Base-by-base conservation (phyloP, 2,113 vertebrate genomes). In the Malurus cyaneus region DNA sequence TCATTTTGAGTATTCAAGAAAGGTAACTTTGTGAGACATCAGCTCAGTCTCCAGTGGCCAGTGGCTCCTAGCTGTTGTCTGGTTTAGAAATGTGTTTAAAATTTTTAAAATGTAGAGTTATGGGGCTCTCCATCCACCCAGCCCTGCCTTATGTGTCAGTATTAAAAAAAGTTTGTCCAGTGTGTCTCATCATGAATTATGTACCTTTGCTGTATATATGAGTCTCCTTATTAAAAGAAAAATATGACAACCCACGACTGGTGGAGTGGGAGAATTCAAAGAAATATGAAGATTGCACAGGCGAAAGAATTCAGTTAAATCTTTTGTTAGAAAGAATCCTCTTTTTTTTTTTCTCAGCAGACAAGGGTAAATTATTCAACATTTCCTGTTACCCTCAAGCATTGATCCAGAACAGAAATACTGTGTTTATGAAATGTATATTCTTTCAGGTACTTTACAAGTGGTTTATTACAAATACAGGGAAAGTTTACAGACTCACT, bases 351-450 rank as follows among this genome's bases (percentile, higher is more conserved):
- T 91, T 86, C 46, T 80, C 32, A 64, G 80, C 39, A 66, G 46
- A 32, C 49, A 56, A 83, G 39, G 28, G 41, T 77, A 71, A 69
- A 54, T 80, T 86, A 70, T 56, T 86, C 39, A 60, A 5, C 28
- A 86, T 80, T 31, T 12, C 9, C 44, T 0, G 0, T 86, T 69
- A 47, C 24, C 53, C 39, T 81, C 15, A 1, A 8, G 17, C 4
- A 0, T 91, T 89, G 91, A 77, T 79, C 18, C 41, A 85, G 49
- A 65, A 41, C 18, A 76, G 69, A 85, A 92, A 28, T 91, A 86
- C 67, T 86, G 86, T 93, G 24, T 53, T 91, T 83, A 34, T 72
- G 65, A 81, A 93, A 61, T 49, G 19, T 60, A 34, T 13, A 11
- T 79, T 52, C 36, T 93, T 86, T 89, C 77, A 74, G 24, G 49